phyloP scores from a whole-genome alignment of 1,140 invertebrate species.

The Battus philenor region DNA sequence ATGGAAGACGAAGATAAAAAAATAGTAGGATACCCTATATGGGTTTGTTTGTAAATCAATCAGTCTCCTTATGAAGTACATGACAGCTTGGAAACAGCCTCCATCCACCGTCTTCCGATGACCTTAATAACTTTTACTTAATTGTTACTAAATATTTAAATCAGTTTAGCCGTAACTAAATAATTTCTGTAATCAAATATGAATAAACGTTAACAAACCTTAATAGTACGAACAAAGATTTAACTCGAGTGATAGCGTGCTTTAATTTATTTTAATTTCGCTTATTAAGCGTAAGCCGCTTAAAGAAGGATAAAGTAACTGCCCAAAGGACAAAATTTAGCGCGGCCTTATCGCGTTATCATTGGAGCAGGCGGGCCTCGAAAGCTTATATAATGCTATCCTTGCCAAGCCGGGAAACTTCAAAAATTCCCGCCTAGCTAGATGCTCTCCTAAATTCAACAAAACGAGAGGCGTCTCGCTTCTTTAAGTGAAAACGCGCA shows the following conservation, averaged over 20 bases:
- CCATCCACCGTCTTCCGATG: too few relatives aligned
- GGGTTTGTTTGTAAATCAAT: too few relatives aligned
- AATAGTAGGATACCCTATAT: too few relatives aligned
- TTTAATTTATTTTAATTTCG: slow-evolving; percentile 10
- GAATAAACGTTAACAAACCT: too few relatives aligned
- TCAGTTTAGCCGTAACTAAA: too few relatives aligned
- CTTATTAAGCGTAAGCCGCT: slow-evolving; percentile 6
- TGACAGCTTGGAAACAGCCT: too few relatives aligned
- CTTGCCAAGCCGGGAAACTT: slow-evolving; percentile 6
- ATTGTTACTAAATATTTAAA: too few relatives aligned
- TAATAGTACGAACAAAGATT: not conserved
- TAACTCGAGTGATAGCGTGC: not conserved
- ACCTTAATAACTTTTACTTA: too few relatives aligned
- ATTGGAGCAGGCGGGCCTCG: slow-evolving; percentile 4
- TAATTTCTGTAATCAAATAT: too few relatives aligned
- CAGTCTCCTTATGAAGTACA: too few relatives aligned
- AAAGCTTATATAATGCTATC: slow-evolving; percentile 5
- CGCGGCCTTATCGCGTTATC: slow-evolving; percentile 2
- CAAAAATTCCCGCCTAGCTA: slow-evolving; percentile 11
- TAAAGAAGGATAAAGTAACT: slow-evolving; percentile 11
- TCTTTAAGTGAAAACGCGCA: slow-evolving; percentile 14
- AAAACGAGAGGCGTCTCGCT: slow-evolving; percentile 7
- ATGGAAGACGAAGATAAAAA: too few relatives aligned
- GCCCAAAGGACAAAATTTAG: slow-evolving; percentile 6
- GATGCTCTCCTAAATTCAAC: slow-evolving; percentile 13